Evolutionary conservation across 1,140 invertebrate genomes (phyloP).

Genomic region (Hylyphantes graminicola): DNA sequence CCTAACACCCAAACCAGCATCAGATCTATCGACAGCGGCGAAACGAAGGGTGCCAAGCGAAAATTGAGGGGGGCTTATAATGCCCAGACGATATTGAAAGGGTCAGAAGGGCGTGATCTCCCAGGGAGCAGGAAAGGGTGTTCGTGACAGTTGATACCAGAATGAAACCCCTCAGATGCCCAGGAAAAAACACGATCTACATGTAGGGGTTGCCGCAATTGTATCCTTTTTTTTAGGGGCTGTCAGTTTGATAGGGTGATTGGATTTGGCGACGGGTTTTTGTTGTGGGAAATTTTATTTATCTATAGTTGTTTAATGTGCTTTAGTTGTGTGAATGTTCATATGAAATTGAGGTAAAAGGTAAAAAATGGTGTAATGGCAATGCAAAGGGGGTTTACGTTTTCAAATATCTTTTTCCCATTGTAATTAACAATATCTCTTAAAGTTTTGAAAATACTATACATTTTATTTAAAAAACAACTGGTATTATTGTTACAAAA

Average conservation of each 20-base stretch:
- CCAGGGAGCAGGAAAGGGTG: constrained; percentile 20
- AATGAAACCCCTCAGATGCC: constrained; percentile 10
- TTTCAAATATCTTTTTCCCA: no score
- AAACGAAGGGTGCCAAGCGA: not conserved
- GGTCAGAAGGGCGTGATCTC: constrained; percentile 13
- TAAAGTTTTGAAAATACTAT: no score
- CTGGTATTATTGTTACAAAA: no score
- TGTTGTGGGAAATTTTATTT: not conserved
- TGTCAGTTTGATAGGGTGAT: not conserved
- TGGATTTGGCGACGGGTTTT: not conserved
- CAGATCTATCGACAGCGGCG: not conserved
- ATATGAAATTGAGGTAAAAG: no score
- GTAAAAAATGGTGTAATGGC: no score
- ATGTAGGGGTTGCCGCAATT: constrained; percentile 29
- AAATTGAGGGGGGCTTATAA: constrained; percentile 33
- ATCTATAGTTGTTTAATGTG: not conserved
- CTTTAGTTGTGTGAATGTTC: not conserved
- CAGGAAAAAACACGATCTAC: constrained; percentile 26
- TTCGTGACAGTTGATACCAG: constrained; percentile 25
- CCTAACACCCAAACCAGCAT: no score
- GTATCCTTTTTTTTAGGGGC: not conserved
- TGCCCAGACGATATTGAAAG: constrained; percentile 36
- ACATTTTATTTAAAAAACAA: no score
- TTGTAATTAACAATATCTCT: no score
- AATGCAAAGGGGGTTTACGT: no score